These are phyloP conservation scores for Dipodomys spectabilis DNA, from an alignment of 2,113 vertebrate species.

Conservation along the genomic window DNA sequence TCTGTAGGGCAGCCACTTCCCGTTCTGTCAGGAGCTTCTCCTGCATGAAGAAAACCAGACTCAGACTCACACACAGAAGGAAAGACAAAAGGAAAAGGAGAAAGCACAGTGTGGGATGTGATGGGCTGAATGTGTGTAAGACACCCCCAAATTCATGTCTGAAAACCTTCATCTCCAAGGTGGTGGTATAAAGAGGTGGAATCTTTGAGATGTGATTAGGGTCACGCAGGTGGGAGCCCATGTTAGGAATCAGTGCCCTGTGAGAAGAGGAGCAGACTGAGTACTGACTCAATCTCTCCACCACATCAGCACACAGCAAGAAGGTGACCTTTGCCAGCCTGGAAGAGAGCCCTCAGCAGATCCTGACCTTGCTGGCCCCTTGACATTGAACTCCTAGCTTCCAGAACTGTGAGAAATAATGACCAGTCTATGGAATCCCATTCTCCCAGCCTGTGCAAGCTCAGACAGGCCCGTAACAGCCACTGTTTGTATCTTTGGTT, in stretches of 20 bases:
- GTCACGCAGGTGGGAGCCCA: neutral
- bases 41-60: slow-evolving; percentile 81
- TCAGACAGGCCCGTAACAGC: neutral
- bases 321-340: neutral
- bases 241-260: neutral
- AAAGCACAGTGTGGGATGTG: neutral
- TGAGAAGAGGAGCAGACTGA: neutral
- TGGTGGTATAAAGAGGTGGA: neutral
- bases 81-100: neutral
- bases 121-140: neutral
- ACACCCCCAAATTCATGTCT: neutral
- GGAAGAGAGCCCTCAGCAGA: neutral
- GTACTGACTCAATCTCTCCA: too few species aligned
- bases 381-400: neutral
- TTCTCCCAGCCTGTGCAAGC: too few species aligned
- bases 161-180: neutral
- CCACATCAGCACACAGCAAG: neutral
- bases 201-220: neutral
- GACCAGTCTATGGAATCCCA: neutral
- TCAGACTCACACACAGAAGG: neutral
- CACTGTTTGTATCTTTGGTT: neutral
- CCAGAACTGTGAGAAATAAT: neutral
- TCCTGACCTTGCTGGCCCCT: neutral
- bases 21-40: slow-evolving; percentile 92
- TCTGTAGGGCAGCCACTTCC: slow-evolving; percentile 89